Conservation (phyloP, 1,140 invertebrate genomes). For the Neocloeon triangulifer region DNA sequence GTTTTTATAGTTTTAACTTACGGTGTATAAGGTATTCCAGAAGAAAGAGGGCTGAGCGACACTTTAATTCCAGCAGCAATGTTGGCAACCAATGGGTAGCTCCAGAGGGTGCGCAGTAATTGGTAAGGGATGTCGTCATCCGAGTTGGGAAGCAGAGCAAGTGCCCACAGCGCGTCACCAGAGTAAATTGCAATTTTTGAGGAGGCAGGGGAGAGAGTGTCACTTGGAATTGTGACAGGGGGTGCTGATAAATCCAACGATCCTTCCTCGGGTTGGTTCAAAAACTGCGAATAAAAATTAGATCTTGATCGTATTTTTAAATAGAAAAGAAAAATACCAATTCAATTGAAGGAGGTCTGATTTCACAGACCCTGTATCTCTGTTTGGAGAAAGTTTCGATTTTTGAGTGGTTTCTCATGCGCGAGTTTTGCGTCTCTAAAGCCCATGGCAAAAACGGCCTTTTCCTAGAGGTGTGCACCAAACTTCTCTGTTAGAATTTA, state of each 20-base stretch:
- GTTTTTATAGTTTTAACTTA: too few species aligned
- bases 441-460: too few species aligned
- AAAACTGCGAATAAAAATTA: constrained; percentile 10
- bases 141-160: constrained; percentile 11
- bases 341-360: constrained; percentile 10
- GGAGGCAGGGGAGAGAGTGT: constrained; percentile 13
- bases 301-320: background rate
- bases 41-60: constrained; percentile 12
- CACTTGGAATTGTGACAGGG: constrained; percentile 13
- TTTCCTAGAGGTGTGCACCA: too few species aligned
- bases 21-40: background rate
- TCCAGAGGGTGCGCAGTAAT: constrained; percentile 12
- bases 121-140: constrained; percentile 4
- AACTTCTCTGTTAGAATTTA: too few species aligned
- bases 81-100: constrained; percentile 13
- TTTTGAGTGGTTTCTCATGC: too few species aligned
- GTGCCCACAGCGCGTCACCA: constrained; percentile 14
- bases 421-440: too few species aligned
- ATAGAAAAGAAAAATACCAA: constrained; percentile 7
- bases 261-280: constrained; percentile 13
- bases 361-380: constrained; percentile 9
- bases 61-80: constrained; percentile 13
- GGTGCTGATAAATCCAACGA: constrained; percentile 13
- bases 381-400: too few species aligned
- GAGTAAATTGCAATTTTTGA: constrained; percentile 14